Conservation (phyloP, 2,888 invertebrate genomes). For the Electrophaes corylata region DNA sequence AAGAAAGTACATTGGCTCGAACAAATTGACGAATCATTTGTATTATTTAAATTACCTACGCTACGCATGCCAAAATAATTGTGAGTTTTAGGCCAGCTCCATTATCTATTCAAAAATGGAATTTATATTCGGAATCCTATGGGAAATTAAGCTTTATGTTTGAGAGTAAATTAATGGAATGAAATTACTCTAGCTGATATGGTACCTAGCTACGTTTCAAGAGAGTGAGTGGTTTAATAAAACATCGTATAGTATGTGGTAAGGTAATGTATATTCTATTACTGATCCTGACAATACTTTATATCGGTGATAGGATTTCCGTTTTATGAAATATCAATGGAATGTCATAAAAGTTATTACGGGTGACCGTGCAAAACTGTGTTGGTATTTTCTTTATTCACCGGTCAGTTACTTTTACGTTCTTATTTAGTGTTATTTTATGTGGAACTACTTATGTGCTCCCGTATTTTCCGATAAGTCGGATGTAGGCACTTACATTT, state of each 20-base stretch:
- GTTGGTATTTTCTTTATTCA: slow-evolving; percentile 23
- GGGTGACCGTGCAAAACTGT: slow-evolving; percentile 17
- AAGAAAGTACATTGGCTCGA: not conserved
- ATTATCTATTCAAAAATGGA: slow-evolving; percentile 43
- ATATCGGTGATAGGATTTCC: slow-evolving; percentile 31
- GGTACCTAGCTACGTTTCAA: slow-evolving; percentile 35
- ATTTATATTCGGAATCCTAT: slow-evolving; percentile 41
- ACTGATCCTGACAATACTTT: slow-evolving; percentile 45
- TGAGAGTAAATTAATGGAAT: slow-evolving; percentile 41
- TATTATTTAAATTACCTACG: slow-evolving; percentile 19
- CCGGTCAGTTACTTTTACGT: slow-evolving; percentile 23
- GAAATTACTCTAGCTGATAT: slow-evolving; percentile 41
- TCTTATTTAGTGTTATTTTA: slow-evolving; percentile 24
- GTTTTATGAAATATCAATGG: slow-evolving; percentile 22
- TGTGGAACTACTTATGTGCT: slow-evolving; percentile 25
- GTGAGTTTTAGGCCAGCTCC: slow-evolving; percentile 32
- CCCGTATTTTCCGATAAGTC: slow-evolving; percentile 23
- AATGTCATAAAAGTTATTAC: slow-evolving; percentile 25
- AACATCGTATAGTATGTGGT: slow-evolving; percentile 40
- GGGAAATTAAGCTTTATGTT: slow-evolving; percentile 43
- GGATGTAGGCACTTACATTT: slow-evolving; percentile 12
- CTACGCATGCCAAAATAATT: slow-evolving; percentile 27
- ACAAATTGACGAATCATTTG: slow-evolving; percentile 17
- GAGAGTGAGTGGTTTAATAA: slow-evolving; percentile 45
- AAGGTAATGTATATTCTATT: slow-evolving; percentile 37